Base-by-base conservation (phyloP, 2,113 vertebrate species). In the Chauna torquata region DNA sequence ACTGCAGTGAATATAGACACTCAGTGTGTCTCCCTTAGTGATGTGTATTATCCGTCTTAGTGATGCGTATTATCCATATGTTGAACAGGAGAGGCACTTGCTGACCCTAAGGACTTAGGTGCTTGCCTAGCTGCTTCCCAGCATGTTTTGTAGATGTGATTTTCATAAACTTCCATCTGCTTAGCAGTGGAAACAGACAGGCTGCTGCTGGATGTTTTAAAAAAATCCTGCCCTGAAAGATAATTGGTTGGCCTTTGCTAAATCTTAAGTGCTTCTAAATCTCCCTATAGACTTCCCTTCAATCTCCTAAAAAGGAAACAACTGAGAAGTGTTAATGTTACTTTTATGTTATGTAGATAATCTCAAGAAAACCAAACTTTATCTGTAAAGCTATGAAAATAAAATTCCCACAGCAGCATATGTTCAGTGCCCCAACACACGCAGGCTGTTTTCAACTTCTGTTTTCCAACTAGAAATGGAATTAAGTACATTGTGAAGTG, bases 51-150 rank as follows among this genome's bases (percentile, higher is more conserved):
- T 16, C 22, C 8, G n/a, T n/a, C 52, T 71, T 40, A 71, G 47
- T 0, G 3, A 44, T 27, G 40, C 7, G 1, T 18, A 0, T 71
- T 40, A 32, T 16, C 22, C 8, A n/a, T n/a, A n/a, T n/a, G n/a
- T 19, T 59, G 65, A 52, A 57, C 71, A 27, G 64, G 32, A 45
- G 7, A 75, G 69, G n/a, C 1, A 2, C 23, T 55, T n/a, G 23
- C 28, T 82, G 86, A 69, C 49, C 30, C 57, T 59, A 82, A 0
- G 4, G 49, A 42, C 47, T 18, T 64, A 49, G n/a, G 36, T 92
- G 45, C 1, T 0, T 47, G n/a, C 36, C 54, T 44, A 82, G 65
- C 88, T 87, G 83, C 86, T 93, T 83, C 42, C 25, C 5, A 24
- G 79, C 34, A 15, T 72, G 45, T 75, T 90, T 72, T 61, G 54